Percentiles rank a stretch among this genome's conserved stretches.
These are phyloP conservation scores for Drosophila arizonae DNA, from an alignment of 1,140 invertebrate species.

Conservation along the genomic window DNA sequence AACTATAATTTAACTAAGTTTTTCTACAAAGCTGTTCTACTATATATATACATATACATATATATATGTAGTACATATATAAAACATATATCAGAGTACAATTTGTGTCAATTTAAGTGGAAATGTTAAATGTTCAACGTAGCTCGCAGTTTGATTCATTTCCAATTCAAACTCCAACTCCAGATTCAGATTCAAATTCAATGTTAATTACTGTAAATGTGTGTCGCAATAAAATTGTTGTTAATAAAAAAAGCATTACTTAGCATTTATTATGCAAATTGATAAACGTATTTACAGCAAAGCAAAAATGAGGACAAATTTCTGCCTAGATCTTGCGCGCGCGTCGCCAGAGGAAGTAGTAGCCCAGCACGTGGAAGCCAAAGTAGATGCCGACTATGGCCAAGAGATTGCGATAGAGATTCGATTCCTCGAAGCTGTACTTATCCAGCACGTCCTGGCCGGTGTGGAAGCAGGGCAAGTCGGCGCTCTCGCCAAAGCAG, in stretches of 20 bases:
- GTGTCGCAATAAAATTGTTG: conserved; percentile 38
- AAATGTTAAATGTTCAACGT: conserved; percentile 36
- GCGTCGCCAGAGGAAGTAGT: conserved; percentile 86
- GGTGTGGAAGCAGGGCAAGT: conserved; percentile 88
- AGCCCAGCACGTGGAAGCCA: conserved; percentile 88
- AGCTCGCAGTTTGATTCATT: conserved; percentile 66
- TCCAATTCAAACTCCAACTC: conserved; percentile 18
- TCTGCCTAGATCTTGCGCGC: conserved; percentile 85
- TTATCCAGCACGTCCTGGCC: conserved; percentile 88
- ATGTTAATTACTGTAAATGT: conserved; percentile 40
- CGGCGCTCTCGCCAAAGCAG: conserved; percentile 84
- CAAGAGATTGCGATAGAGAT: conserved; percentile 87
- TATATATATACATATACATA: not conserved
- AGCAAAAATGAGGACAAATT: conserved; percentile 26
- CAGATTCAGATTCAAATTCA: not conserved
- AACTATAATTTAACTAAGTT: conserved; percentile 40
- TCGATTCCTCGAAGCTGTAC: conserved; percentile 87
- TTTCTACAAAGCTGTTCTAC: conserved; percentile 21
- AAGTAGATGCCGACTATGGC: conserved; percentile 87
- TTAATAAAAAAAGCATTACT: conserved; percentile 14
- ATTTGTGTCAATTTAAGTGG: conserved; percentile 59
- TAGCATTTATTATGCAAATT: conserved; percentile 18
- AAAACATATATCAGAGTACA: conserved; percentile 37
- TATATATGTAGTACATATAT: conserved; percentile 11
- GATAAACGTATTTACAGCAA: conserved; percentile 42